Percentiles rank a stretch among this genome's conserved stretches.
Evolutionary conservation across 2,888 invertebrate genomes (phyloP).

Genomic region (Mesorhabditis spiculigera): DNA sequence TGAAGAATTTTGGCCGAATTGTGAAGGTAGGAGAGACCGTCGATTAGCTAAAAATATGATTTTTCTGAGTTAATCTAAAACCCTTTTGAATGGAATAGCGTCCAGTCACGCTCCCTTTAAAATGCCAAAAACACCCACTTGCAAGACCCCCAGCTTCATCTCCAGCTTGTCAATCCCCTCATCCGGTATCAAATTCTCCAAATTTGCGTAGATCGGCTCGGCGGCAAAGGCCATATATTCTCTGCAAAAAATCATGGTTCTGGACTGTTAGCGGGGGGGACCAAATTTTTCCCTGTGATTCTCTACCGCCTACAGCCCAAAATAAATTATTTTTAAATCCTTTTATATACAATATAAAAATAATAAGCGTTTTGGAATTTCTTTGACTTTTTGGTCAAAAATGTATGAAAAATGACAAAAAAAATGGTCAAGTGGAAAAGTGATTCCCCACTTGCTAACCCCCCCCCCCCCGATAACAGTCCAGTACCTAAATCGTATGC

Average conservation of each 20-base stretch:
- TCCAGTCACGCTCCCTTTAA: neutral
- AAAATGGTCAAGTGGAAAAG: too few species aligned
- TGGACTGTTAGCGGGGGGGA: too few species aligned
- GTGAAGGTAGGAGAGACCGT: conserved; percentile 87
- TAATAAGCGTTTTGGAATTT: too few species aligned
- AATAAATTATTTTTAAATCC: too few species aligned
- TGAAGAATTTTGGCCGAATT: conserved; percentile 82
- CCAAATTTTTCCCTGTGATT: too few species aligned
- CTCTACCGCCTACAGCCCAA: too few species aligned
- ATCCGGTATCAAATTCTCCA: conserved; percentile 41
- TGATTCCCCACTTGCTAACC: too few species aligned
- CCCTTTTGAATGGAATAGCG: neutral
- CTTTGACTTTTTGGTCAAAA: too few species aligned
- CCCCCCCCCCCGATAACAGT: neutral
- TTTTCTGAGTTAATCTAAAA: neutral
- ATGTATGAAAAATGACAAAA: too few species aligned
- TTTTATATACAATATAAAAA: neutral
- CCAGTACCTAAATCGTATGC: too few species aligned
- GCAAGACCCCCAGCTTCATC: conserved; percentile 53
- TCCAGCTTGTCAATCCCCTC: conserved; percentile 49
- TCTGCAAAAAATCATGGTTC: conserved; percentile 13
- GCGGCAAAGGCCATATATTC: conserved; percentile 37
- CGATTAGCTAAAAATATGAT: conserved; percentile 67
- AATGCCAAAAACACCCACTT: conserved; percentile 21
- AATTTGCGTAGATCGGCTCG: conserved; percentile 29